Percentiles rank a stretch among this genome's conserved stretches.
These are phyloP conservation scores for Ellobium chinense DNA, from an alignment of 2,888 invertebrate species.

Conservation along the genomic window DNA sequence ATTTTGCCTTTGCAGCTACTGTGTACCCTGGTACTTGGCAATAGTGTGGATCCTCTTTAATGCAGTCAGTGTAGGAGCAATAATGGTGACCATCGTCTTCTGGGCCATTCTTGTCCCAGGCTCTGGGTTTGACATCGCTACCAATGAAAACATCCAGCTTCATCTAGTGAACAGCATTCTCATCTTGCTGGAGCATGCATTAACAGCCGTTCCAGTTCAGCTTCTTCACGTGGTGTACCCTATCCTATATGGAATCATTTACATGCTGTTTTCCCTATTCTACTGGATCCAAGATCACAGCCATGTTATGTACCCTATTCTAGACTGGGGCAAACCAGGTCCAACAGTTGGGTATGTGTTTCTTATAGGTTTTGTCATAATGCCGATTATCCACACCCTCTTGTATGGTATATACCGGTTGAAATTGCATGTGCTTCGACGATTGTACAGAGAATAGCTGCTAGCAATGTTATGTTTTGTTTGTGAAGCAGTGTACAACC, in stretches of 20 bases:
- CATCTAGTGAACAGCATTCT: slow-evolving; percentile 72
- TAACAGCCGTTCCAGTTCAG: slow-evolving; percentile 67
- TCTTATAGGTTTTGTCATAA: slow-evolving; percentile 59
- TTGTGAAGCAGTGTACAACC: too few species aligned
- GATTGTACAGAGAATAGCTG: too few species aligned
- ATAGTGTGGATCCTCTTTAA: slow-evolving; percentile 67
- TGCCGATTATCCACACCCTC: slow-evolving; percentile 62
- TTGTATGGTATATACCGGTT: slow-evolving; percentile 63
- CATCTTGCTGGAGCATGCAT: slow-evolving; percentile 64
- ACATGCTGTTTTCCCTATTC: slow-evolving; percentile 67
- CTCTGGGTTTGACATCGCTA: slow-evolving; percentile 29
- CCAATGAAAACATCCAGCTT: slow-evolving; percentile 63
- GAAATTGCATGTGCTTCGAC: too few species aligned
- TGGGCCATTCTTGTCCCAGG: slow-evolving; percentile 66
- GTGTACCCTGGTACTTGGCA: slow-evolving; percentile 48
- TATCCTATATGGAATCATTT: slow-evolving; percentile 63
- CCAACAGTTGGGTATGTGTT: slow-evolving; percentile 56
- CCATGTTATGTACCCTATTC: slow-evolving; percentile 70
- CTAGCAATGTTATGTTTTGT: too few species aligned
- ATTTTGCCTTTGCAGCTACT: background rate
- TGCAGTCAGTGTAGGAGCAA: slow-evolving; percentile 56
- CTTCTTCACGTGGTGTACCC: slow-evolving; percentile 69
- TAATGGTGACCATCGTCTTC: slow-evolving; percentile 71
- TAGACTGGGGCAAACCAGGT: slow-evolving; percentile 73
- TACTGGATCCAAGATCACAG: slow-evolving; percentile 69